phyloP scores from a whole-genome alignment of 53 echinoderm and acorn worm genomes.

The Holothuria leucospilota region DNA sequence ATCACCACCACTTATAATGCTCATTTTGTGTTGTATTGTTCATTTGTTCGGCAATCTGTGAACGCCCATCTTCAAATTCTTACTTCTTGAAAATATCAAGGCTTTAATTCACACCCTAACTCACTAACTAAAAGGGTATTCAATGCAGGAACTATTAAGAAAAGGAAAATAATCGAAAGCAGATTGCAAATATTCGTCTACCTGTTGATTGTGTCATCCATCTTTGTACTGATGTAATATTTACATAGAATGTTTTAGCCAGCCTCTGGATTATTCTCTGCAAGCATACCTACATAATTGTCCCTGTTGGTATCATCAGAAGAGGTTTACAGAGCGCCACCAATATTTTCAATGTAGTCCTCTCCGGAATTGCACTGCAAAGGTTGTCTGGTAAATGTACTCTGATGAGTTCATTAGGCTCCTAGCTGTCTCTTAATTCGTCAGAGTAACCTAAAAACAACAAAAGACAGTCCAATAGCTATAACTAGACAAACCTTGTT shows the following conservation, averaged over 20 bases:
- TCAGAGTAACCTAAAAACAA: conserved; percentile 70
- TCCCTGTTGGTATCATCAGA: conserved; percentile 52
- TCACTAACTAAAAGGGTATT: too few relatives aligned
- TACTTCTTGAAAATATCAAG: too few relatives aligned
- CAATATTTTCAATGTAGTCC: conserved; percentile 78
- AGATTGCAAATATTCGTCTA: neutral
- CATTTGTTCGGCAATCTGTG: too few relatives aligned
- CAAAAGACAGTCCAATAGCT: neutral
- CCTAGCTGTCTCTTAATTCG: conserved; percentile 82
- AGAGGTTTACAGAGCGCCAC: conserved; percentile 73
- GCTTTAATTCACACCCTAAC: too few relatives aligned
- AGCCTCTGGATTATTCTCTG: conserved; percentile 81
- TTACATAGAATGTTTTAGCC: conserved; percentile 86
- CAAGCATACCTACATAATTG: conserved; percentile 64
- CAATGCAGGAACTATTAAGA: too few relatives aligned
- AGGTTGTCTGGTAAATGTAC: conserved; percentile 82
- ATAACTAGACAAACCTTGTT: too few relatives aligned
- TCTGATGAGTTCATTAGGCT: conserved; percentile 75
- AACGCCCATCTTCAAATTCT: too few relatives aligned
- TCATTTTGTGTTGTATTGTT: too few relatives aligned
- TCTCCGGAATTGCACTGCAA: conserved; percentile 73
- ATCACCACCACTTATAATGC: too few relatives aligned
- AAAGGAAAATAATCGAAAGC: too few relatives aligned
- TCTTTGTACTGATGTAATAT: conserved; percentile 81
- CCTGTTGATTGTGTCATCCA: conserved; percentile 66